Conservation (phyloP, 2,113 vertebrate species). For the Oophaga pumilio region DNA sequence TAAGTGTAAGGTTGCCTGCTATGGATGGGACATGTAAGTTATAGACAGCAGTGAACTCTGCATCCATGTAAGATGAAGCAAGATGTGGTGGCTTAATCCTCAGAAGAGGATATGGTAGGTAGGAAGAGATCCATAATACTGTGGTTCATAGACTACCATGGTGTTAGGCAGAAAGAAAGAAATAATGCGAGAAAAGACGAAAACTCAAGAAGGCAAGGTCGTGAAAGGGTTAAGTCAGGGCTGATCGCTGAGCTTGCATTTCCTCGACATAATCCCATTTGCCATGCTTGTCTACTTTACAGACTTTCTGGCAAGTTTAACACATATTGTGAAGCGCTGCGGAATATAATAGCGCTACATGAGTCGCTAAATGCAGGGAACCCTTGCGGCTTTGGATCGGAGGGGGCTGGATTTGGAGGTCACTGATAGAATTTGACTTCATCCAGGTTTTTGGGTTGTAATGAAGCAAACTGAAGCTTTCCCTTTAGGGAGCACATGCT, state of each 20-base stretch:
- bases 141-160: no score
- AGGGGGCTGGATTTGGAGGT: not conserved
- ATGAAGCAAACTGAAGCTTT: not conserved
- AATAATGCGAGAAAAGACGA: not conserved
- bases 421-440: not conserved
- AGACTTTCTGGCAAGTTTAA: not conserved
- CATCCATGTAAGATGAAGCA: no score
- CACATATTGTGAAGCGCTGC: not conserved
- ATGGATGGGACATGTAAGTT: no score
- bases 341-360: no score
- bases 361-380: not conserved
- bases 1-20: no score
- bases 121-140: no score
- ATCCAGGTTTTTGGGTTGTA: not conserved
- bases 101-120: no score
- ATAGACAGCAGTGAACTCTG: no score
- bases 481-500: slow-evolving; percentile 2
- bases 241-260: not conserved
- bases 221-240: not conserved
- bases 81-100: no score
- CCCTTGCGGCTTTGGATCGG: not conserved
- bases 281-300: not conserved
- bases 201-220: not conserved
- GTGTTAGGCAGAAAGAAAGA: not conserved
- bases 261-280: not conserved